A percentile compares a stretch with the other conserved stretches of the same genome.
Evolutionary conservation across 1,140 invertebrate genomes (phyloP).

Genomic region (Oryzaephilus surinamensis): DNA sequence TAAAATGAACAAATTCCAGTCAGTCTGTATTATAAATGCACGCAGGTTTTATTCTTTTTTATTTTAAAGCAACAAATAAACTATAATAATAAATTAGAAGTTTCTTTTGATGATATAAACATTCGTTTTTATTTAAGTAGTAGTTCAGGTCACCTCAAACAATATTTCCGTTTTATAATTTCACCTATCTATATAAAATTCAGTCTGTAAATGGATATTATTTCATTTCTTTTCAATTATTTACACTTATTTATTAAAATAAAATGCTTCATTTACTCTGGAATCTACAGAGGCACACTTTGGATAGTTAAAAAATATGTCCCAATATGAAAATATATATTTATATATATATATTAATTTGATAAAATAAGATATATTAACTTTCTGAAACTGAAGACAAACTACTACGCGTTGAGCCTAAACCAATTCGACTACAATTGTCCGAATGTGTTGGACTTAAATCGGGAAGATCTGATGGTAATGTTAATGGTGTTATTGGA

Average conservation of each 20-base stretch:
- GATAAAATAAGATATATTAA: constrained; percentile 25
- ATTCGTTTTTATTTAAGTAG: constrained; percentile 6
- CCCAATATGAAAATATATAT: too few relatives aligned
- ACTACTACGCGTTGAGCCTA: constrained; percentile 57
- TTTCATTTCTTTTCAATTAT: constrained; percentile 8
- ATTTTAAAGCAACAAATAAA: constrained; percentile 2
- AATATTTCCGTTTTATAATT: constrained; percentile 1
- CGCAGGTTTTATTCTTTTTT: constrained; percentile 5
- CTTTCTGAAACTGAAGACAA: constrained; percentile 55
- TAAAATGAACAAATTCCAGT: constrained; percentile 9
- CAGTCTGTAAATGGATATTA: constrained; percentile 1
- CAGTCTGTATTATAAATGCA: constrained; percentile 13
- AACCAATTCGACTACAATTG: constrained; percentile 35
- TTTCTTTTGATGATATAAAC: constrained; percentile 4
- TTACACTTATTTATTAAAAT: constrained; percentile 11
- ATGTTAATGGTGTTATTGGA: constrained; percentile 42
- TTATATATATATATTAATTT: too few relatives aligned
- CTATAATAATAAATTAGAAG: constrained; percentile 6
- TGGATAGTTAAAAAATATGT: too few relatives aligned
- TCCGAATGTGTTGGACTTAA: constrained; percentile 32
- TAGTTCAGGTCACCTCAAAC: constrained; percentile 14
- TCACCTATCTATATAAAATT: constrained; percentile 3
- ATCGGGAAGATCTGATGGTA: constrained; percentile 52
- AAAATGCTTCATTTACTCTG: constrained; percentile 11
- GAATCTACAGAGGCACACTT: constrained; percentile 13